Base-by-base conservation (phyloP, 2,113 vertebrate genomes). In the Corapipo altera region DNA sequence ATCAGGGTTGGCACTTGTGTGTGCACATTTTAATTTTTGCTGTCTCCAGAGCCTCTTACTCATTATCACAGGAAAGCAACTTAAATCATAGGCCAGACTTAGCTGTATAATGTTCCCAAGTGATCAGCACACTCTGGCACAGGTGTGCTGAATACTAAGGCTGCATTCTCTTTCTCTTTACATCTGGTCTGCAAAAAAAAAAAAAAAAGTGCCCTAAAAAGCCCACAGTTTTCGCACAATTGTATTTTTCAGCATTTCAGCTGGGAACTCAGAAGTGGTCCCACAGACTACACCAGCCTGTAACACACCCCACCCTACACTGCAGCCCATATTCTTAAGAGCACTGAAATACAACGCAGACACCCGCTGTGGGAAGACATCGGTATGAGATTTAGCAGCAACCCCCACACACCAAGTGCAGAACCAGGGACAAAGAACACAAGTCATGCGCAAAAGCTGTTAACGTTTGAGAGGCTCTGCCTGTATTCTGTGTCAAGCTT, bases 401-500 rank as follows among this genome's bases (percentile, higher is more conserved):
- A n/a, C 5, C 19, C 46, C 48, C 69, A 83, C 3, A 1, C 24
- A 79, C 17, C 6, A 49, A 75, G 26, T 2, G 2, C 2, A 2
- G 74, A 90, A 70, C 37, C 19, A 11, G 48, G 17, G 54, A 49
- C 62, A 80, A 83, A 88, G 57, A 66, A 62, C 39, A 61, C 21
- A 69, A 67, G 57, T 15, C 48, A 84, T 12, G 23, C 0, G 0
- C 27, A 74, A 11, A 73, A 58, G 33, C 37, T 58, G 37, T n/a
- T 49, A 24, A n/a, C 8, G 15, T 54, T 30, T 74, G 41, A 66
- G 79, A 28, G 32, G 52, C 26, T 85, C 66, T 62, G n/a, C 79
- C 59, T 39, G 7, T 39, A 30, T 48, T 76, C 22, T 71, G 4
- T 22, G 26, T 27, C 21, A n/a, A 30, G 14, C n/a, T 43, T 73